phyloP scores from a whole-genome alignment of 2,113 vertebrate species.

The Junco hyemalis region DNA sequence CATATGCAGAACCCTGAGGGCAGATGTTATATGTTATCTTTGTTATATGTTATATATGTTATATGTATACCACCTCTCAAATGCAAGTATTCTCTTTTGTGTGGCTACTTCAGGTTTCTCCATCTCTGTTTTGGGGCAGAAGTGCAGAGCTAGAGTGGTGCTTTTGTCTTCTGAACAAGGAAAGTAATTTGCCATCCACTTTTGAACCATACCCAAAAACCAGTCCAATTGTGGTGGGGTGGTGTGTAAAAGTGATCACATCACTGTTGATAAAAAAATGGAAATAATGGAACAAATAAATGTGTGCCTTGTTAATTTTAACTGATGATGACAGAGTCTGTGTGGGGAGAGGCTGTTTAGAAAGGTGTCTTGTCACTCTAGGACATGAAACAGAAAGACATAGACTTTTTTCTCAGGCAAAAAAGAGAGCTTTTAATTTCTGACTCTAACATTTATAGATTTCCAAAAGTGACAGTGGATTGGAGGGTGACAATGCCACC shows the following conservation, averaged over 20 bases:
- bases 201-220: background rate
- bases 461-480: too few relatives aligned
- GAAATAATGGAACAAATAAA: background rate
- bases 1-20: background rate
- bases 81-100: background rate
- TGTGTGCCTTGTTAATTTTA: background rate
- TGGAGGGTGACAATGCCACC: too few relatives aligned
- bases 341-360: background rate
- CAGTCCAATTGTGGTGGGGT: background rate
- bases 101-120: rapidly evolving
- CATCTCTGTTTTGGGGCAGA: background rate
- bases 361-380: background rate
- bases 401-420: too few relatives aligned
- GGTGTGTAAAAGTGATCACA: background rate
- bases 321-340: background rate
- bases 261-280: background rate
- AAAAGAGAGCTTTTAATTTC: too few relatives aligned
- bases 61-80: background rate
- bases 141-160: background rate
- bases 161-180: background rate
- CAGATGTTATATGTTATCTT: background rate
- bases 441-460: too few relatives aligned
- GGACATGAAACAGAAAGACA: too few relatives aligned
- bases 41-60: too few relatives aligned
- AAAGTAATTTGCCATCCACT: background rate